phyloP scores from a whole-genome alignment of 2,888 invertebrate genomes.

The Mythimna loreyi region DNA sequence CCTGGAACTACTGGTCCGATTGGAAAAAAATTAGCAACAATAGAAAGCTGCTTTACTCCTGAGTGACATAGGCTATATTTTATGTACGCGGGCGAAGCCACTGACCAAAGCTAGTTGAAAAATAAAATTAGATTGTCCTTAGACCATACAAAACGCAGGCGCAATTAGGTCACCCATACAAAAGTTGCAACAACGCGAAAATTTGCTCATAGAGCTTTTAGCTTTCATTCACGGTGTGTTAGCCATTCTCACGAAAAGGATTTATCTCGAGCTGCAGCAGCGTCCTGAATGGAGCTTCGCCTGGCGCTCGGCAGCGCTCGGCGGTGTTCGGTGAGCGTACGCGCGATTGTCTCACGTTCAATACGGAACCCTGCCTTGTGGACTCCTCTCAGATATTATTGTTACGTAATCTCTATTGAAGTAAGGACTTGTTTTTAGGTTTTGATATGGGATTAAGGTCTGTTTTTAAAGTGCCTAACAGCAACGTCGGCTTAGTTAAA shows the following conservation, averaged over 20 bases:
- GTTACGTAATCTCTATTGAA: constrained; percentile 36
- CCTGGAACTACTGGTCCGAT: too few species aligned
- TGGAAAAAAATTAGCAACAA: too few species aligned
- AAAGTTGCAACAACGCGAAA: constrained; percentile 4
- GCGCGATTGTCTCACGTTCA: constrained; percentile 52
- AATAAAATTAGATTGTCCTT: background rate
- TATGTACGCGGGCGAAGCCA: too few species aligned
- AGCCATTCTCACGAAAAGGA: constrained; percentile 16
- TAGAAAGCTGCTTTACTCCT: too few species aligned
- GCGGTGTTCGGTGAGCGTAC: background rate
- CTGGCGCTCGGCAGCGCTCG: background rate
- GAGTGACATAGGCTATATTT: too few species aligned
- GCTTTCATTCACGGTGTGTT: constrained; percentile 17
- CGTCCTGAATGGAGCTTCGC: constrained; percentile 26
- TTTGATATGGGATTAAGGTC: constrained; percentile 5
- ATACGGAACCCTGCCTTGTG: constrained; percentile 31
- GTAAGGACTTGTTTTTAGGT: constrained; percentile 6
- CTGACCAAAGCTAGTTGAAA: too few species aligned
- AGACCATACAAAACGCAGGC: background rate
- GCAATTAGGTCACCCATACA: constrained; percentile 4
- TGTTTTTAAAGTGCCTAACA: background rate
- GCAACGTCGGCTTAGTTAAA: background rate
- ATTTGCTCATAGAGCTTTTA: constrained; percentile 16
- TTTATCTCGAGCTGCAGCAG: constrained; percentile 51
- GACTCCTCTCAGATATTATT: constrained; percentile 38